These are phyloP conservation scores for Brachyistius frenatus DNA, from an alignment of 2,113 vertebrate genomes.

Conservation along the genomic window DNA sequence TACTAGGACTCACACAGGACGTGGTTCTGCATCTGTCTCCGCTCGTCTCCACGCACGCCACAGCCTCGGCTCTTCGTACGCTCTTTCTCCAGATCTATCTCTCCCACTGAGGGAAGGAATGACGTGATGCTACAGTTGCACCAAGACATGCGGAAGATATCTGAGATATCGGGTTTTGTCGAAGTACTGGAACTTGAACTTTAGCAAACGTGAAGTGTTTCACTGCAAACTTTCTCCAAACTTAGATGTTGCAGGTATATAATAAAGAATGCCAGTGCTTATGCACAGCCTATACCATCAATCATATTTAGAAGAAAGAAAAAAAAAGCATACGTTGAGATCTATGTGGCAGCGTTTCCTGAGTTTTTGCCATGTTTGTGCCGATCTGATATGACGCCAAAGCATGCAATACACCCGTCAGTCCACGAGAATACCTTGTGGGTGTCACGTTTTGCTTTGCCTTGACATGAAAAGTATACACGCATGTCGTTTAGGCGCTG, in stretches of 20 bases:
- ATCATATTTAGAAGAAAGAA: background rate
- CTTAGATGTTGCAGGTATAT: too few relatives aligned
- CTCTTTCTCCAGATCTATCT: conserved; percentile 16
- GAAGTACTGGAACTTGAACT: background rate
- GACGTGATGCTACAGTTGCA: background rate
- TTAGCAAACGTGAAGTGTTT: too few relatives aligned
- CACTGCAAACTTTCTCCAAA: too few relatives aligned
- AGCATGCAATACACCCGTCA: too few relatives aligned
- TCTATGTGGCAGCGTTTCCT: background rate
- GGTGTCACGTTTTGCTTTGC: too few relatives aligned
- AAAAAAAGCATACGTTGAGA: background rate
- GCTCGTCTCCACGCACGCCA: background rate
- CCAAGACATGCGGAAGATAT: background rate
- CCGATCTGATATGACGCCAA: too few relatives aligned
- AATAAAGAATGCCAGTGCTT: background rate
- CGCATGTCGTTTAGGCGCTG: too few relatives aligned
- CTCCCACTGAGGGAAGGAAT: background rate
- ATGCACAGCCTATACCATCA: background rate
- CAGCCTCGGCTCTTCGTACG: background rate
- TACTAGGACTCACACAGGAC: conserved; percentile 45
- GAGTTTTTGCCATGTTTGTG: background rate
- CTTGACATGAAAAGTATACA: too few relatives aligned
- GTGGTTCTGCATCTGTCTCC: conserved; percentile 30
- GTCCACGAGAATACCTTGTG: too few relatives aligned
- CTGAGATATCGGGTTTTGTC: background rate